Conservation (phyloP, 2,113 vertebrate species). For the Melanocharis versteri region DNA sequence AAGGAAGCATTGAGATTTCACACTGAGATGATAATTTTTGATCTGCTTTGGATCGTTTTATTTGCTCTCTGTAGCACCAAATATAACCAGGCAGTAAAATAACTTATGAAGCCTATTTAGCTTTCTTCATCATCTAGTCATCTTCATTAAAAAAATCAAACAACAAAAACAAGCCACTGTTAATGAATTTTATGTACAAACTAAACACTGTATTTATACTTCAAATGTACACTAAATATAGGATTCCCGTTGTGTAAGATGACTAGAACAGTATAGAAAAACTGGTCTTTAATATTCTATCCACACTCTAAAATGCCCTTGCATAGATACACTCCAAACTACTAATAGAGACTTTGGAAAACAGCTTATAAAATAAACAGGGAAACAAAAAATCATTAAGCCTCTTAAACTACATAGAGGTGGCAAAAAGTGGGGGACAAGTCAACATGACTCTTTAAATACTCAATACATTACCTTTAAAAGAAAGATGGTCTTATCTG, state of each 20-base stretch:
- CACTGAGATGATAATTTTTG: not conserved
- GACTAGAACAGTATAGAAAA: not conserved
- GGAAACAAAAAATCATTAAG: not conserved
- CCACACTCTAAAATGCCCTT: not conserved
- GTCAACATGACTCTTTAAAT: not conserved
- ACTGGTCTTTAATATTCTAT: not conserved
- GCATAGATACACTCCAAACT: not conserved
- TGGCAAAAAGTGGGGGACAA: not conserved
- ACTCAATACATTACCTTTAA: not conserved
- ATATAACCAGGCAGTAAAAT: not conserved
- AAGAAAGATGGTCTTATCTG: not conserved
- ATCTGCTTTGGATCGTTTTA: not conserved
- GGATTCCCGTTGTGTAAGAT: not conserved
- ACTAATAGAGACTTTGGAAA: not conserved
- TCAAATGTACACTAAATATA: not conserved
- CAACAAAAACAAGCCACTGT: not conserved
- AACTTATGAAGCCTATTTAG: not conserved
- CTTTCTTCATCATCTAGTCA: not conserved
- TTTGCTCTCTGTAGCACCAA: not conserved
- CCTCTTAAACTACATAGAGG: not conserved
- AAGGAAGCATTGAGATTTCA: not conserved
- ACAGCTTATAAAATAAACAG: not conserved
- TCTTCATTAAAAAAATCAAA: not conserved
- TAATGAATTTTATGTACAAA: not conserved
- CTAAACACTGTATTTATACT: not conserved